phyloP scores from a whole-genome alignment of 2,797 vertebrate species.

The Pipistrellus pipistrellus region DNA sequence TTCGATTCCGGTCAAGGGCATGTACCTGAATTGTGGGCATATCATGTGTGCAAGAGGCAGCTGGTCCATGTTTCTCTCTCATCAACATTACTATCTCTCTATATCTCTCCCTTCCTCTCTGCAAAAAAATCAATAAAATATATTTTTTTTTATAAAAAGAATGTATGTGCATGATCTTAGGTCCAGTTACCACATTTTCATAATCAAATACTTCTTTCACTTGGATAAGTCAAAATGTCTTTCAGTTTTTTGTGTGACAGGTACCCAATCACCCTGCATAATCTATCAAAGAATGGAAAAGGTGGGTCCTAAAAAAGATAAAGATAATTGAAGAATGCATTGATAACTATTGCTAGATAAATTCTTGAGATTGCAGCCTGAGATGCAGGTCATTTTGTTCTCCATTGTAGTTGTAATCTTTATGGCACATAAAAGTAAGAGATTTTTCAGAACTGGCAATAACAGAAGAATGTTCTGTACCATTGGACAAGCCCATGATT shows the following conservation, averaged over 20 bases:
- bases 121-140: too few relatives aligned
- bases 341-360: not conserved
- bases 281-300: conserved; percentile 18
- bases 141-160: not conserved
- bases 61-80: too few relatives aligned
- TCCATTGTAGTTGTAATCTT: not conserved
- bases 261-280: not conserved
- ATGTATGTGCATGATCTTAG: not conserved
- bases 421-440: not conserved
- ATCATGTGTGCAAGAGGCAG: too few relatives aligned
- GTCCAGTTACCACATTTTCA: not conserved
- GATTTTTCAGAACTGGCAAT: not conserved
- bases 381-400: not conserved
- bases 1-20: too few relatives aligned
- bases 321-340: conserved; percentile 30
- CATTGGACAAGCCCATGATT: not conserved
- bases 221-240: not conserved
- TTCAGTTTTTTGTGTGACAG: not conserved
- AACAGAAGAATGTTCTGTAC: conserved; percentile 18
- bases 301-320: conserved; percentile 28
- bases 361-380: not conserved
- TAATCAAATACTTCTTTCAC: conserved; percentile 52
- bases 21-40: too few relatives aligned
- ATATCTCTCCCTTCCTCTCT: too few relatives aligned
- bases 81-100: too few relatives aligned